phyloP scores from a whole-genome alignment of 2,888 invertebrate genomes.

The Ormyrus labotus region DNA sequence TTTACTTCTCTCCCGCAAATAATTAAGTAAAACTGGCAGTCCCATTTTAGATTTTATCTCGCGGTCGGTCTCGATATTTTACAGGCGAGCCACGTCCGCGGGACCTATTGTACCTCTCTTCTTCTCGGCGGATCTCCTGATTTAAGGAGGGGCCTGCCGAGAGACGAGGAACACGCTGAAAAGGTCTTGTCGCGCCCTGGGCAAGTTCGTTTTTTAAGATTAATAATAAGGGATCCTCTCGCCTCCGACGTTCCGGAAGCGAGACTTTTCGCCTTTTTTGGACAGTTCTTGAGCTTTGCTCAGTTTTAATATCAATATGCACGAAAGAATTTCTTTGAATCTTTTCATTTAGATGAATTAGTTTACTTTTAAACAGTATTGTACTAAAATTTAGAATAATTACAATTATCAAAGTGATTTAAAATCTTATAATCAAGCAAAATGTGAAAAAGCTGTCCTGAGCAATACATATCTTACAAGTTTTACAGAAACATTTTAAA shows the following conservation, averaged over 20 bases:
- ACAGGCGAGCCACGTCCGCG: not conserved
- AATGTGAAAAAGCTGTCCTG: too few relatives aligned
- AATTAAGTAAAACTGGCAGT: not conserved
- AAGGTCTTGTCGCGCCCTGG: not conserved
- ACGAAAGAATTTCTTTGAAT: too few relatives aligned
- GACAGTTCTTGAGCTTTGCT: too few relatives aligned
- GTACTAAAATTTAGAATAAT: too few relatives aligned
- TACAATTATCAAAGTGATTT: too few relatives aligned
- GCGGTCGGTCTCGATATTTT: constrained; percentile 4
- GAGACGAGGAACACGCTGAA: constrained; percentile 5
- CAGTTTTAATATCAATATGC: too few relatives aligned
- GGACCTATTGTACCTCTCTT: not conserved
- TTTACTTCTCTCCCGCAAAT: not conserved
- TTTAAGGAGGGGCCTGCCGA: not conserved
- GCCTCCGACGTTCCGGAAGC: not conserved
- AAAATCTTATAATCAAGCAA: too few relatives aligned
- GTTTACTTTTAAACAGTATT: too few relatives aligned
- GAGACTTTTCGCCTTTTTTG: too few relatives aligned
- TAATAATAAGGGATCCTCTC: not conserved
- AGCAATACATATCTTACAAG: too few relatives aligned
- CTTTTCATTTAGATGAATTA: too few relatives aligned
- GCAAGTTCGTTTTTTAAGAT: not conserved
- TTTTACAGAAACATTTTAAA: too few relatives aligned
- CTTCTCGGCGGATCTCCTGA: not conserved
- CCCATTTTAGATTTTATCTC: constrained; percentile 14